Evolutionary conservation across 2,888 invertebrate genomes (phyloP).

Genomic region (Pachymerium ferrugineum): DNA sequence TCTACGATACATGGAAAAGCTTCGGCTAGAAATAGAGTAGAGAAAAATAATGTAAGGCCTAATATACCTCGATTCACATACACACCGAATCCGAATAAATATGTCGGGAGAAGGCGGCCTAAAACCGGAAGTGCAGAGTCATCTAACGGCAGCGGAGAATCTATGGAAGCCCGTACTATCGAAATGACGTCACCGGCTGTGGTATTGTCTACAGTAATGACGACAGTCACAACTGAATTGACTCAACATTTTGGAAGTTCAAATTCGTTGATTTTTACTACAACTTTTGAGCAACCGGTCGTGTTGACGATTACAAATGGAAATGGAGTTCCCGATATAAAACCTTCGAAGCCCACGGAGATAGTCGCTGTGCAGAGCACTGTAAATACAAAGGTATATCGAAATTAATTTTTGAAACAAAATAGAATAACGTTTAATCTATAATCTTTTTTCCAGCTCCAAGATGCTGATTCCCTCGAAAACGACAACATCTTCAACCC

Average conservation of each 20-base stretch:
- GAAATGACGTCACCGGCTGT: conserved; percentile 22
- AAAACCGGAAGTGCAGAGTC: conserved; percentile 1
- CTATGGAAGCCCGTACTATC: conserved; percentile 16
- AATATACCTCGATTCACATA: conserved; percentile 7
- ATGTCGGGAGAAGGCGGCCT: background rate
- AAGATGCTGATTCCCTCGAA: background rate
- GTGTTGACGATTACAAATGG: background rate
- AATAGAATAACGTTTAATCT: too few relatives aligned
- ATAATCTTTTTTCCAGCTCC: background rate
- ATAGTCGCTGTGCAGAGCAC: background rate
- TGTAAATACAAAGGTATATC: background rate
- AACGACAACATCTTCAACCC: background rate
- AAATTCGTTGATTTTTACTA: conserved; percentile 28
- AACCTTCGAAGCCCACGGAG: background rate
- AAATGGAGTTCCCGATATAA: background rate
- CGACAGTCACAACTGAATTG: conserved; percentile 30
- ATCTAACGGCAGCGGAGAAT: background rate
- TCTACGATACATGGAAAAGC: conserved; percentile 28
- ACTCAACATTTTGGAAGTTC: conserved; percentile 28
- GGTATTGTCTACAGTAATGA: background rate
- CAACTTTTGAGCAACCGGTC: conserved; percentile 28
- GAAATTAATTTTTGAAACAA: too few relatives aligned
- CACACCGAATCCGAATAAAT: conserved; percentile 31
- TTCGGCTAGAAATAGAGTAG: conserved; percentile 9
- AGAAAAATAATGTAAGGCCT: background rate